Base-by-base conservation (phyloP, 2,797 vertebrate species). In the Enteromius mattozi region DNA sequence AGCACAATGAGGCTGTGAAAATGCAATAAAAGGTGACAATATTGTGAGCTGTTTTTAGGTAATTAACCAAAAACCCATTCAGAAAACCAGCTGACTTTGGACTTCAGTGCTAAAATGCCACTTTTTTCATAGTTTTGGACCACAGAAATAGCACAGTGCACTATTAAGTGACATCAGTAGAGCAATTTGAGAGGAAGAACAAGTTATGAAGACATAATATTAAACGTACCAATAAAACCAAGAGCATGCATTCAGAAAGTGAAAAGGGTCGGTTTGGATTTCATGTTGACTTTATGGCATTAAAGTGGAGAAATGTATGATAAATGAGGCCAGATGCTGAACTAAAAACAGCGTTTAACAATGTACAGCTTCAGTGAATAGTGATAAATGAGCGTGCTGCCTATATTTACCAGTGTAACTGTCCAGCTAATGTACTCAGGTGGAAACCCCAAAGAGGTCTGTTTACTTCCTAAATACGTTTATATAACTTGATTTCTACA, bases 391-490 rank as follows among this genome's bases (percentile, higher is more conserved):
- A 77, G 16, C 74, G 12, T 8, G 56, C 74, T 76, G 47, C 35
- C 65, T 40, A 33, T 54, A 76, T 19, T 13, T 6, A 14, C 1
- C 54, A 61, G 37, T n/a, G 56, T 30, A 14, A 4, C 17, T 49
- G 45, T 59, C 37, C 65, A 70, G 51, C 27, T 33, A 37, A 51
- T 45, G 24, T 16, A 19, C 83, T 82, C 80, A 72, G 66, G 85
- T 82, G 63, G 42, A 47, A 51, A 21, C 5, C 40, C 35, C 12
- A 45, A 16, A 83, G 45, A 33, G 63, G 33, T 59, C 35, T 79
- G 47, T 83, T 86, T 79, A 83, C 37, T 82, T 74, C 56, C 13
- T 80, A 33, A 71, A 84, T 24, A 72, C 10, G 24, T 69, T 27
- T 81, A 69, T 68, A 42, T 24, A 13, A 37, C 12, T 19, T 33